A percentile compares a stretch with the other conserved stretches of the same genome.
Evolutionary conservation across 2,113 vertebrate species (phyloP).

Genomic region (Petaurus breviceps): DNA sequence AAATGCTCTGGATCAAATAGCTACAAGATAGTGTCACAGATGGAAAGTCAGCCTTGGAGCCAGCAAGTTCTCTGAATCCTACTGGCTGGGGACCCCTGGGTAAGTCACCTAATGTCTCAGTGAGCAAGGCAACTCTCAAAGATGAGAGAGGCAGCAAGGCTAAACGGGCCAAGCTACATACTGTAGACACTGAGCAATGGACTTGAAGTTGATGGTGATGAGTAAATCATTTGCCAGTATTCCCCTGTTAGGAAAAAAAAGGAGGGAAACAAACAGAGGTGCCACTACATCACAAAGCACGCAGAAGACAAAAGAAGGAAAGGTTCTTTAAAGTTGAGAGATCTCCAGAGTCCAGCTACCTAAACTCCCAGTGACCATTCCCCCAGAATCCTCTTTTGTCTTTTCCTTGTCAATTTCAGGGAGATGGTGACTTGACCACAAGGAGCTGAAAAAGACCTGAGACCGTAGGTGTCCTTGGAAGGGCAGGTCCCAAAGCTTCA

Average conservation of each 20-base stretch:
- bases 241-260: conserved; percentile 37
- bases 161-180: not conserved
- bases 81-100: not conserved
- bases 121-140: not conserved
- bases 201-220: conserved; percentile 30
- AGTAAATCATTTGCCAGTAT: not conserved
- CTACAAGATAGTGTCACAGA: not conserved
- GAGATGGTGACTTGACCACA: conserved; percentile 55
- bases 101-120: not conserved
- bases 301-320: conserved; percentile 21
- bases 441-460: conserved; percentile 52
- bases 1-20: not conserved
- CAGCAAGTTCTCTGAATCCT: not conserved
- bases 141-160: not conserved
- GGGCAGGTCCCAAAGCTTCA: conserved; percentile 46
- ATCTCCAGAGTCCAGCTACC: conserved; percentile 35
- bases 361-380: not conserved
- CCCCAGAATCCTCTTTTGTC: conserved; percentile 33
- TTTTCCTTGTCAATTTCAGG: conserved; percentile 38
- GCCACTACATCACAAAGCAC: conserved; percentile 10
- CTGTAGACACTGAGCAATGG: not conserved
- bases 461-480: conserved; percentile 30
- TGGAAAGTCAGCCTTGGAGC: not conserved
- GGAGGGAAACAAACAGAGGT: conserved; percentile 28
- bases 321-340: not conserved